Evolutionary conservation across 2,888 invertebrate species (phyloP).

Genomic region (Diaperis boleti): DNA sequence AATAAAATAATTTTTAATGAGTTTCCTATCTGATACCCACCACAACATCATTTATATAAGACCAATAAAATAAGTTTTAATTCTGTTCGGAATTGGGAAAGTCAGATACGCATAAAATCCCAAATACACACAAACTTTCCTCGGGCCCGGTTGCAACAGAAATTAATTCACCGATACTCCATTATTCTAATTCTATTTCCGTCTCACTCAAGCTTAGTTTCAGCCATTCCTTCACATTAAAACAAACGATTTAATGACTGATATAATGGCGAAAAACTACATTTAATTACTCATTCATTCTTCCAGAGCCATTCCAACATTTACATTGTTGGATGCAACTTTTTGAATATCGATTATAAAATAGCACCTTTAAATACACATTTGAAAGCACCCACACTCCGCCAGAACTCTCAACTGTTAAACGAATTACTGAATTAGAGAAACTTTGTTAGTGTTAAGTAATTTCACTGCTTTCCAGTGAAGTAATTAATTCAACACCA

Average conservation of each 20-base stretch:
- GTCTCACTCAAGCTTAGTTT: conserved; percentile 11
- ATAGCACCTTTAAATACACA: background rate
- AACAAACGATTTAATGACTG: conserved; percentile 21
- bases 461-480: conserved; percentile 9
- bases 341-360: background rate
- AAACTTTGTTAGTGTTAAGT: conserved; percentile 8
- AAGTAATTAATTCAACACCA: conserved; percentile 5
- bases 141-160: conserved; percentile 23
- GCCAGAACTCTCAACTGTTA: background rate
- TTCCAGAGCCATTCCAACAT: too few species aligned
- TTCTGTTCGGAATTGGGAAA: conserved; percentile 25
- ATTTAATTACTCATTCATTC: conserved; percentile 11
- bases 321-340: background rate
- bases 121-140: conserved; percentile 31
- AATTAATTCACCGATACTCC: conserved; percentile 34
- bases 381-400: conserved; percentile 9
- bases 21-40: conserved; percentile 22
- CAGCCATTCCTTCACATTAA: conserved; percentile 3
- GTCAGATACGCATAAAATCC: conserved; percentile 33
- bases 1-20: conserved; percentile 39
- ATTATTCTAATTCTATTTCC: conserved; percentile 33
- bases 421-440: conserved; percentile 7
- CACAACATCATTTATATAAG: conserved; percentile 30
- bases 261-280: conserved; percentile 18
- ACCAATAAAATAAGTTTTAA: conserved; percentile 35